Conservation (phyloP, 1,140 invertebrate genomes). For the Thaumatotibia leucotreta region DNA sequence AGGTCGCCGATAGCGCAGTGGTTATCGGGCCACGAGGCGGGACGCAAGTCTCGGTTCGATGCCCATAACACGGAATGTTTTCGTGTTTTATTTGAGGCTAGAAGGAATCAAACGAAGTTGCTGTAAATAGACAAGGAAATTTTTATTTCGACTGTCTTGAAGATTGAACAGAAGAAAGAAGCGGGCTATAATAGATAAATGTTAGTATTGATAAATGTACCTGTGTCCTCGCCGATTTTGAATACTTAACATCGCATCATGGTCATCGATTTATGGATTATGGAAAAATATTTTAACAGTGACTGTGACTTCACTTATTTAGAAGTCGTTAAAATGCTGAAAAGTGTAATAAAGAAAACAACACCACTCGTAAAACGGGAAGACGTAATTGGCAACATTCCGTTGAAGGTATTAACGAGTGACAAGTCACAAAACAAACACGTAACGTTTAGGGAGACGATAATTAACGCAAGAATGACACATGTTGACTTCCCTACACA, state of each 20-base stretch:
- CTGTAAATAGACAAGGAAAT: too few relatives aligned
- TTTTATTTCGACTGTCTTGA: not conserved
- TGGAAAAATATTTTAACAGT: too few relatives aligned
- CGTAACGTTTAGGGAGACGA: not conserved
- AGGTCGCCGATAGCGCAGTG: constrained; percentile 9
- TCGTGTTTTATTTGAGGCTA: not conserved
- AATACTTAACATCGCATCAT: too few relatives aligned
- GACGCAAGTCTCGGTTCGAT: constrained; percentile 4
- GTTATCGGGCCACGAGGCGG: not conserved
- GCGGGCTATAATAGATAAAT: too few relatives aligned
- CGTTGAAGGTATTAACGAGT: not conserved
- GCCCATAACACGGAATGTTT: not conserved
- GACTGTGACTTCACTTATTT: too few relatives aligned
- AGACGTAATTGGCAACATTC: not conserved
- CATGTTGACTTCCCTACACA: not conserved
- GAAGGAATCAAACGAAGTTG: not conserved
- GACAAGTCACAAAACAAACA: not conserved
- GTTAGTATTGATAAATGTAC: too few relatives aligned
- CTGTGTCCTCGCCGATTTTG: too few relatives aligned
- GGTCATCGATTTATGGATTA: too few relatives aligned
- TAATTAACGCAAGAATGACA: not conserved
- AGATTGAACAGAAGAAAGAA: too few relatives aligned
- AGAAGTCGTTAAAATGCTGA: not conserved
- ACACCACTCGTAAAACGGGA: not conserved
- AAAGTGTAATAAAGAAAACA: not conserved